Conservation (phyloP, 2,888 invertebrate species). For the Ophraella communa region DNA sequence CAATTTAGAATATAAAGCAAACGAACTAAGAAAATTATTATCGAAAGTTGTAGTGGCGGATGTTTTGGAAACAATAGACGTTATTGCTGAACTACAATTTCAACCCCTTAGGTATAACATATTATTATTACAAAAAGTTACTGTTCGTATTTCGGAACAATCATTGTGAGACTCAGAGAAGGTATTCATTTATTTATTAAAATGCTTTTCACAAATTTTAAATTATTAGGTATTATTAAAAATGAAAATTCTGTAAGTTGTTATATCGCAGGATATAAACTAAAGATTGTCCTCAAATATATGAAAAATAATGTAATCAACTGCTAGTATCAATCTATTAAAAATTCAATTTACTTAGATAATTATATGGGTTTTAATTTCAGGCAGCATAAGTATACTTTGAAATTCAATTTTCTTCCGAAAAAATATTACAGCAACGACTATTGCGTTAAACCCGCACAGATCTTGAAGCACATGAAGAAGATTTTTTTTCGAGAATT, state of each 20-base stretch:
- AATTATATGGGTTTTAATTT: conserved; percentile 30
- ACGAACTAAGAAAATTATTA: conserved; percentile 73
- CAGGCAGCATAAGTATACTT: conserved; percentile 67
- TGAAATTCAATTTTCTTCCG: conserved; percentile 79
- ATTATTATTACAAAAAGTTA: too few species aligned
- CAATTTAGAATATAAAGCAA: conserved; percentile 65
- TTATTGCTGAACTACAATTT: conserved; percentile 64
- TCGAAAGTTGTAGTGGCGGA: conserved; percentile 81
- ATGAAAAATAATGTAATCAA: too few species aligned
- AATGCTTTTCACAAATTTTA: too few species aligned
- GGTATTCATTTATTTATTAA: too few species aligned
- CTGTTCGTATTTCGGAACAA: not conserved
- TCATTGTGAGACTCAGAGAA: not conserved
- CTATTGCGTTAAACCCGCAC: conserved; percentile 73
- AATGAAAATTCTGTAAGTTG: too few species aligned
- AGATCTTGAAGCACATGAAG: conserved; percentile 78
- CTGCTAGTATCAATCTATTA: too few species aligned
- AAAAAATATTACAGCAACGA: conserved; percentile 75
- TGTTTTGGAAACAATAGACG: conserved; percentile 75
- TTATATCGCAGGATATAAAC: too few species aligned
- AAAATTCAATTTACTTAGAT: not conserved
- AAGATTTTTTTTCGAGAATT: conserved; percentile 72
- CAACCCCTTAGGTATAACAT: conserved; percentile 60
- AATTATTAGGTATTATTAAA: too few species aligned
- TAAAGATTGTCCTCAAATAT: too few species aligned